These are phyloP conservation scores for Forbesichthys papilliferus DNA, from an alignment of 2,113 vertebrate genomes.

Conservation along the genomic window DNA sequence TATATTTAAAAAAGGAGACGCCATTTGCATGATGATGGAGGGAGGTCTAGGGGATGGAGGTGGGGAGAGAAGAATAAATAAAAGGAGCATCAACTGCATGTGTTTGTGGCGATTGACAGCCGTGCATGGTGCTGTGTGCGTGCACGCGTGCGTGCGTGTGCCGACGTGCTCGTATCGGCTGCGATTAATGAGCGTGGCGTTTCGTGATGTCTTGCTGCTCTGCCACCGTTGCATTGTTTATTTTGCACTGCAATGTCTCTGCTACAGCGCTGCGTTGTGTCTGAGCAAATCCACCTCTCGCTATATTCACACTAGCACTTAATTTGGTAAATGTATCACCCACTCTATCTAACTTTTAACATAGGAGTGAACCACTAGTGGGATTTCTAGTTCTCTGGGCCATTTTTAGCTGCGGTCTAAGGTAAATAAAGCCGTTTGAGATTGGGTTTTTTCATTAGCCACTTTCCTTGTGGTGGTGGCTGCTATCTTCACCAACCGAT, in stretches of 20 bases:
- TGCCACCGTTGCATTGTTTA: slow-evolving; percentile 5
- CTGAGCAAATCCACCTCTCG: neutral
- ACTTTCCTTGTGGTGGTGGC: neutral
- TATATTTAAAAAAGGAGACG: neutral
- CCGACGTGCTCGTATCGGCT: slow-evolving; percentile 44
- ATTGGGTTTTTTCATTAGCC: neutral
- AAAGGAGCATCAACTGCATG: slow-evolving; percentile 70
- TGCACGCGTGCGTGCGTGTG: slow-evolving; percentile 50
- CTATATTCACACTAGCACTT: no score
- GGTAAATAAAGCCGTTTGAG: no score
- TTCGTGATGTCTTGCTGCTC: slow-evolving; percentile 41
- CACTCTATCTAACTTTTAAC: no score
- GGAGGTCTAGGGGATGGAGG: slow-evolving; percentile 40
- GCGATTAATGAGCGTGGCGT: slow-evolving; percentile 47
- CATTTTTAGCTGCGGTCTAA: no score
- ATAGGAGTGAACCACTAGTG: no score
- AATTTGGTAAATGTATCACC: no score
- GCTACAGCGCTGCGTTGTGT: neutral
- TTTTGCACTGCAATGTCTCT: neutral
- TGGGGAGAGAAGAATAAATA: slow-evolving; percentile 60
- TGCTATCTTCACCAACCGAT: slow-evolving; percentile 23
- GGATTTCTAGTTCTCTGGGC: no score
- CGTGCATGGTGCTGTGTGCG: slow-evolving; percentile 62
- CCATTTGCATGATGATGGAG: slow-evolving; percentile 58
- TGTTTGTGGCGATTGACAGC: slow-evolving; percentile 54